Evolutionary conservation across 2,888 invertebrate genomes (phyloP).

Genomic region (Stratiomys singularior): DNA sequence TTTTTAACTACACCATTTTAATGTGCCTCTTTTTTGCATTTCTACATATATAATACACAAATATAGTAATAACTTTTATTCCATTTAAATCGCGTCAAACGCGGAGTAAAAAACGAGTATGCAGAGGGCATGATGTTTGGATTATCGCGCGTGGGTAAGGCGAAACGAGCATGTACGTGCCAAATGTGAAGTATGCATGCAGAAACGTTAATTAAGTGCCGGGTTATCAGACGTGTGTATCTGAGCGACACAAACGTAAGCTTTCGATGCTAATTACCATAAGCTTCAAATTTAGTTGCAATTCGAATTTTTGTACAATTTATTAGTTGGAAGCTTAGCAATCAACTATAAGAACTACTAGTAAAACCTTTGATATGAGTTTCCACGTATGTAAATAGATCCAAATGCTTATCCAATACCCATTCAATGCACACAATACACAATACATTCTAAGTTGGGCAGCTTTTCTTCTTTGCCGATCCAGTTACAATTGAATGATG

Average conservation of each 20-base stretch:
- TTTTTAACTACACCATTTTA: neutral
- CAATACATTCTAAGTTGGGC: too few species aligned
- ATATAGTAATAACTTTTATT: neutral
- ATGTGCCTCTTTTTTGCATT: neutral
- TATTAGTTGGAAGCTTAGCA: too few species aligned
- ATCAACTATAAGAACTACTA: too few species aligned
- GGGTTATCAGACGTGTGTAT: slow-evolving; percentile 17
- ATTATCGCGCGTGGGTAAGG: slow-evolving; percentile 15
- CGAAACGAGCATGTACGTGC: slow-evolving; percentile 33
- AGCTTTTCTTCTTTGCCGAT: too few species aligned
- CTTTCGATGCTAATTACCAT: neutral
- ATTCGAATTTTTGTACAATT: too few species aligned
- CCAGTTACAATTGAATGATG: too few species aligned
- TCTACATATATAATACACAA: neutral
- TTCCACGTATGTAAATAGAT: too few species aligned
- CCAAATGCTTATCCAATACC: too few species aligned
- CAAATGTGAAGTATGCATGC: slow-evolving; percentile 30
- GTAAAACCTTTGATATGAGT: too few species aligned
- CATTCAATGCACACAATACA: too few species aligned
- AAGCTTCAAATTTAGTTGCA: too few species aligned
- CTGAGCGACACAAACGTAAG: neutral
- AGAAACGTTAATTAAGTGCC: neutral
- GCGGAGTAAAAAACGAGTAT: neutral
- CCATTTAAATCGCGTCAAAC: neutral
- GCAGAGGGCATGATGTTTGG: slow-evolving; percentile 19